Percentiles rank a stretch among this genome's conserved stretches.
Conservation (phyloP, 2,888 invertebrate species). For the Lepidochrysops patricia region DNA sequence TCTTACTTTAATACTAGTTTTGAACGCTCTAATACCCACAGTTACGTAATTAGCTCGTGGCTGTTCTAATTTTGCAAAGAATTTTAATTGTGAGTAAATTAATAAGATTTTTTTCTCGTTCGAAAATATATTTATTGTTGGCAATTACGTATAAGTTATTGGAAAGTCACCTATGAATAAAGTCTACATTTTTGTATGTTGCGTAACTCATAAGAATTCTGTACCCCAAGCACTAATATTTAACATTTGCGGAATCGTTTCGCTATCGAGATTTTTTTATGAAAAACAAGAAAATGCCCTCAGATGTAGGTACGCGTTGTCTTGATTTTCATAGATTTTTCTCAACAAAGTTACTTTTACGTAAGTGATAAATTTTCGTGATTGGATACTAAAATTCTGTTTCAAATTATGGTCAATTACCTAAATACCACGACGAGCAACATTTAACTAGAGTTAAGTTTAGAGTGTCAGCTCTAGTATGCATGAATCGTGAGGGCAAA, state of each 20-base stretch:
- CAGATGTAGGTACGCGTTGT: too few species aligned
- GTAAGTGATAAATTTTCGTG: too few species aligned
- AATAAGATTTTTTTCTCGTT: neutral
- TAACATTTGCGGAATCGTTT: too few species aligned
- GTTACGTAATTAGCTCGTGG: constrained; percentile 5
- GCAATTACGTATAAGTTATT: neutral
- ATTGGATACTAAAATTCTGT: neutral
- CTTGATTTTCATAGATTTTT: too few species aligned
- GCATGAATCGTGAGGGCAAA: neutral
- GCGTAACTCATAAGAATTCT: neutral
- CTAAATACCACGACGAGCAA: neutral
- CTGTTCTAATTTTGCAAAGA: constrained; percentile 3
- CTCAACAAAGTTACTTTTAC: too few species aligned
- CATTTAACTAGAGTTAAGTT: neutral
- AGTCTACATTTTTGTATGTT: neutral
- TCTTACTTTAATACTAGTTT: neutral
- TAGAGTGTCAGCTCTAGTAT: neutral
- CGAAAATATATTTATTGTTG: neutral
- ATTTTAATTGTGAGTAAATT: constrained; percentile 3
- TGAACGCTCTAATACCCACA: neutral
- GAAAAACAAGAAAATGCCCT: too few species aligned
- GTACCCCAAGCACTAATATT: neutral
- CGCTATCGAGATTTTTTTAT: too few species aligned
- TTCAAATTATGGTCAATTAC: neutral
- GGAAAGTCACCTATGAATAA: neutral